Evolutionary conservation across 2,888 invertebrate genomes (phyloP).

Genomic region (Ichneumoninae sp.): DNA sequence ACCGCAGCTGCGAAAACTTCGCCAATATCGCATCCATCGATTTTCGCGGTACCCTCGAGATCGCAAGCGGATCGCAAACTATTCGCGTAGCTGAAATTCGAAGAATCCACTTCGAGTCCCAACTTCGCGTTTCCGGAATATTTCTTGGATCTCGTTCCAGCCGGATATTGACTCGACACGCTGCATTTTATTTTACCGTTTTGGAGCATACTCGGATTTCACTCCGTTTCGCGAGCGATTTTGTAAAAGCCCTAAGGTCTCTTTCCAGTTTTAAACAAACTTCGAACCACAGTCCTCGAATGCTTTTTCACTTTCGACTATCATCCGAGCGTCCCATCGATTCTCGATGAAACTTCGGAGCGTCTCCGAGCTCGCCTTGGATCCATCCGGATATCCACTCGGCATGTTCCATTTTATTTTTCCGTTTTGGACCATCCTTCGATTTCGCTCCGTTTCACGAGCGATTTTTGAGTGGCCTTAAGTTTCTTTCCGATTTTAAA

Average conservation of each 20-base stretch:
- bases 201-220: neutral
- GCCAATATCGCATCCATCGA: constrained; percentile 1
- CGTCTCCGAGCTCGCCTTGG: neutral
- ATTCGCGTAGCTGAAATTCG: neutral
- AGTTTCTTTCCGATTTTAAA: neutral
- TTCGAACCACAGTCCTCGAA: neutral
- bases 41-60: neutral
- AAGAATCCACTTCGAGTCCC: neutral
- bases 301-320: neutral
- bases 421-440: neutral
- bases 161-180: neutral
- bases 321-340: neutral
- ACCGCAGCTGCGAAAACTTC: neutral
- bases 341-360: neutral
- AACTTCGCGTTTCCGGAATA: neutral
- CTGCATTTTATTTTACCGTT: neutral
- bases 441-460: neutral
- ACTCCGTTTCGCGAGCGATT: neutral
- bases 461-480: neutral
- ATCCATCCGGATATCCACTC: neutral
- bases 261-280: neutral
- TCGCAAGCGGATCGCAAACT: neutral
- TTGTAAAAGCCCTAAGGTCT: neutral
- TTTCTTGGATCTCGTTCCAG: neutral
- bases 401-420: neutral